phyloP scores from a whole-genome alignment of 2,113 vertebrate genomes.

The Zapus hudsonius region DNA sequence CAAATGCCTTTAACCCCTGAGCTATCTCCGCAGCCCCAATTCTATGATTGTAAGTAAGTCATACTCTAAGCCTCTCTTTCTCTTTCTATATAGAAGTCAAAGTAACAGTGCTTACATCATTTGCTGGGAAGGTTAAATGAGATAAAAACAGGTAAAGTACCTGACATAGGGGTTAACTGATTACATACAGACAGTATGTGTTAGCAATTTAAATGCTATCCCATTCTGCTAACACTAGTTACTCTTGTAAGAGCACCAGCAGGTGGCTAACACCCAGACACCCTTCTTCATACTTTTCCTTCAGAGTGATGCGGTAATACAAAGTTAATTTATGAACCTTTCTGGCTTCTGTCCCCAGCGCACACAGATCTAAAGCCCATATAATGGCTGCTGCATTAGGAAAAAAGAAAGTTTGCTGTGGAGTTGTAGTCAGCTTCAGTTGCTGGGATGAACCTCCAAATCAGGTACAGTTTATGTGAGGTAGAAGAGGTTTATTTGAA shows the following conservation, averaged over 20 bases:
- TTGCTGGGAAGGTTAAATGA: not conserved
- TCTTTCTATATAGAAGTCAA: not conserved
- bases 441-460: too few species aligned
- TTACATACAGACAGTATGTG: not conserved
- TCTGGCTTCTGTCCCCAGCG: not conserved
- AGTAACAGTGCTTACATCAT: not conserved
- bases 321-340: not conserved
- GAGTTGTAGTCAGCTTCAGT: not conserved
- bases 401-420: not conserved
- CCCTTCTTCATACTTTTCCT: not conserved
- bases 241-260: not conserved
- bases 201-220: not conserved
- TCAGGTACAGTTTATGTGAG: too few species aligned
- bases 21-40: too few species aligned
- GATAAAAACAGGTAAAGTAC: not conserved
- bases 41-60: not conserved
- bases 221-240: not conserved
- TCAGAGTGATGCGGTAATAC: not conserved
- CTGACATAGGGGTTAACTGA: not conserved
- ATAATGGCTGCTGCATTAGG: not conserved
- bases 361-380: not conserved
- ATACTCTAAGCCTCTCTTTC: not conserved
- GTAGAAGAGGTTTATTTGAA: too few species aligned
- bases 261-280: not conserved
- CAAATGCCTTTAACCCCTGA: too few species aligned